Evolutionary conservation across 2,888 invertebrate genomes (phyloP), one percentile per base, ranked within the genome.

Genomic region (Punctoribates punctum): DNA sequence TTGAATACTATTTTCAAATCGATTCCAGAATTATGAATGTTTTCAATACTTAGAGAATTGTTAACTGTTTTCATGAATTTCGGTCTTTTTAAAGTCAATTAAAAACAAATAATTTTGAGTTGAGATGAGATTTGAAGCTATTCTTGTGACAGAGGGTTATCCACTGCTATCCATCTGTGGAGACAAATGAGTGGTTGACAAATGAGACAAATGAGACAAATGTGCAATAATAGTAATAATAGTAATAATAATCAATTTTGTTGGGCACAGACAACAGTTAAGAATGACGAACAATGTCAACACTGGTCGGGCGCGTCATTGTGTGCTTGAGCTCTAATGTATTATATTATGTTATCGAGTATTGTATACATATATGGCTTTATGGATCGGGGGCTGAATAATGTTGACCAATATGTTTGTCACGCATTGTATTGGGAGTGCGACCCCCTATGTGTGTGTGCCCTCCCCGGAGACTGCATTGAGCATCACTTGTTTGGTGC

Each of bases 231-330:
- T 65, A 65, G 29, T n/a, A n/a, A n/a, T n/a, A n/a, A n/a, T n/a
- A n/a, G n/a, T 65, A 65, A 65, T 65, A 65, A 65, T 65, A 70
- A 70, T 70, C 70, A 70, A 70, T 70, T 70, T 70, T 70, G 70
- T 70, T 38, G 70, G 70, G 46, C 42, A 70, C 23, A 42, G 65
- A 23, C 60, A 60, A 62, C 13, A 23, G 27, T 29, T 27, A 65
- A 65, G 29, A 62, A 65, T 34, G 29, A 20, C 11, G 34, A 34
- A 70, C 70, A 70, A 70, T 70, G 46, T 70, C 70, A 70, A 70
- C 70, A 70, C 23, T 70, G 46, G 70, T 25, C 46, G 70, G 46
- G 42, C 70, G 46, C 38, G 20, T 70, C 23, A 70, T 70, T 70
- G 70, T 70, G 38, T 67, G 9, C 25, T 13, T 70, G 4, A 34